Percentiles rank a stretch among this genome's conserved stretches.
phyloP scores from a whole-genome alignment of 2,113 vertebrate genomes.

The Gymnocephalus cernua region DNA sequence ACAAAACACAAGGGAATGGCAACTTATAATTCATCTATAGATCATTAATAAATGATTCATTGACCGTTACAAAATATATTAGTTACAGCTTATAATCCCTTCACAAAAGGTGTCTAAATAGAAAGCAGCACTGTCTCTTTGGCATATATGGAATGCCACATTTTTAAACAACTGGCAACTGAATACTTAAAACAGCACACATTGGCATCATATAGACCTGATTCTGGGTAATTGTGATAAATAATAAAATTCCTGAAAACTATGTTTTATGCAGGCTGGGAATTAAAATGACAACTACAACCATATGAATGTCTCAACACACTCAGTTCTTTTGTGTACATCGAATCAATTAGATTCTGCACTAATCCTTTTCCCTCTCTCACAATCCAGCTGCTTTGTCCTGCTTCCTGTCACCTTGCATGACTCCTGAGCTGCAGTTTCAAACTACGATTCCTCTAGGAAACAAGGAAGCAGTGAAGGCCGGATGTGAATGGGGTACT shows the following conservation, averaged over 20 bases:
- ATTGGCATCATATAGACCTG: not conserved
- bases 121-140: not conserved
- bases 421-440: constrained; percentile 50
- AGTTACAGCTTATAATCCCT: not conserved
- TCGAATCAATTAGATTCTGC: not conserved
- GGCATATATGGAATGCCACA: not conserved
- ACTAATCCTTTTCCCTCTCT: not conserved
- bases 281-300: not conserved
- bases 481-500: not conserved
- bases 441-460: constrained; percentile 39
- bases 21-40: not conserved
- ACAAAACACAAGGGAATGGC: not conserved
- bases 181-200: not conserved
- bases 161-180: not conserved
- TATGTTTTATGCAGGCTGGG: not conserved
- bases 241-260: not conserved
- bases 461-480: constrained; percentile 50
- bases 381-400: constrained; percentile 6
- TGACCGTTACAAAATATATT: not conserved
- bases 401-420: constrained; percentile 58
- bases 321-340: not conserved
- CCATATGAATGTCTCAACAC: not conserved
- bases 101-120: not conserved
- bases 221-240: not conserved
- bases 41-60: not conserved